Evolutionary conservation across 2,113 vertebrate genomes (phyloP).

Genomic region (Athene noctua): DNA sequence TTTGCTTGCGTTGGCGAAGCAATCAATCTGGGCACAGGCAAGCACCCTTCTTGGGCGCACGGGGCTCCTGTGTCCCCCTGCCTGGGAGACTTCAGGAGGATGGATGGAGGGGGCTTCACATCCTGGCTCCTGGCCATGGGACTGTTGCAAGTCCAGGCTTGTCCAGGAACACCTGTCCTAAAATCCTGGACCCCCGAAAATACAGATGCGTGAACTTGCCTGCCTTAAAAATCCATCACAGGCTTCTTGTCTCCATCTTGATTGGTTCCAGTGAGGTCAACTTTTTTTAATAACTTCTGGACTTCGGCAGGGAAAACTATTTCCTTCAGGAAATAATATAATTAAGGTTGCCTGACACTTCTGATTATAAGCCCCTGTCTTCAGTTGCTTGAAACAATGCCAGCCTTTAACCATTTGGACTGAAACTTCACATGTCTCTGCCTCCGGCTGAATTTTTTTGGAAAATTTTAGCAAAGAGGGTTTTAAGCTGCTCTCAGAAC

Average conservation of each 20-base stretch:
- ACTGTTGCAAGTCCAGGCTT: neutral
- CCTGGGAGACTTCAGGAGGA: neutral
- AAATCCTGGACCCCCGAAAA: neutral
- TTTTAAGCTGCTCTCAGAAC: slow-evolving; percentile 28
- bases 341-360: slow-evolving; percentile 67
- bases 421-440: slow-evolving; percentile 60
- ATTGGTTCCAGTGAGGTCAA: slow-evolving; percentile 67
- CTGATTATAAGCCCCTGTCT: slow-evolving; percentile 64
- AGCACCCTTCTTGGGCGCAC: rapidly evolving
- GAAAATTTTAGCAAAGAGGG: slow-evolving; percentile 40
- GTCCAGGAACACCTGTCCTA: neutral
- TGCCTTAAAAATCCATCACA: slow-evolving; percentile 39
- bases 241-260: slow-evolving; percentile 60
- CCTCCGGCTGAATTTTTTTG: slow-evolving; percentile 56
- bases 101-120: neutral
- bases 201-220: neutral
- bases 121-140: neutral
- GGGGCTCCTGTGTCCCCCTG: neutral
- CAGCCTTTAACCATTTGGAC: slow-evolving; percentile 63
- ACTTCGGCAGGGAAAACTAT: slow-evolving; percentile 61
- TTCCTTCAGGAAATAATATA: slow-evolving; percentile 68
- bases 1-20: rapidly evolving
- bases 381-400: slow-evolving; percentile 51
- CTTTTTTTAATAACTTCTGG: slow-evolving; percentile 68
- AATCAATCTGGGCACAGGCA: neutral